A percentile compares a stretch with the other conserved stretches of the same genome.
Evolutionary conservation across 2,888 invertebrate genomes (phyloP).

Genomic region (Athripsodes cinereus): DNA sequence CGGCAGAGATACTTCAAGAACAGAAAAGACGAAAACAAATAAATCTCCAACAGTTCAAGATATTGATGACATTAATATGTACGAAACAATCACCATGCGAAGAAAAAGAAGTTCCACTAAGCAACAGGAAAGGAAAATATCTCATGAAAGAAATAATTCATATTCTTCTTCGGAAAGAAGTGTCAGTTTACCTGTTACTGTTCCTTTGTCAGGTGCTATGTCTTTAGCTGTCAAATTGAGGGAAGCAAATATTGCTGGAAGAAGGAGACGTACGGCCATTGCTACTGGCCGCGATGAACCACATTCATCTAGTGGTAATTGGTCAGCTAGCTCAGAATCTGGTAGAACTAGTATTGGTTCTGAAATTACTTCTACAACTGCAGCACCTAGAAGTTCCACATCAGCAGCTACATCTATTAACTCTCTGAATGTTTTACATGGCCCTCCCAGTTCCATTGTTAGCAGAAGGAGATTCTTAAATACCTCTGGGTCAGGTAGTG

Average conservation of each 20-base stretch:
- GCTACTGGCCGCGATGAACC: conserved; percentile 67
- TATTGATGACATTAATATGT: conserved; percentile 55
- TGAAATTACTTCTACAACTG: conserved; percentile 67
- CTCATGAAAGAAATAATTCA: conserved; percentile 72
- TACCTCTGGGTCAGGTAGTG: conserved; percentile 75
- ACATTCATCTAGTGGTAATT: conserved; percentile 88
- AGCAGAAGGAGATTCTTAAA: conserved; percentile 62
- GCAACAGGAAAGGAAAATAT: conserved; percentile 54
- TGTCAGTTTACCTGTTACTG: conserved; percentile 51
- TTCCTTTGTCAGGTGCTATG: conserved; percentile 51
- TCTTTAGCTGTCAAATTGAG: conserved; percentile 66
- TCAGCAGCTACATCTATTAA: conserved; percentile 64
- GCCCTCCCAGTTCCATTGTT: conserved; percentile 63
- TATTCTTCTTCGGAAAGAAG: conserved; percentile 73
- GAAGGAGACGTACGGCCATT: conserved; percentile 50
- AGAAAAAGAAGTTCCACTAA: conserved; percentile 51
- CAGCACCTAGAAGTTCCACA: conserved; percentile 64
- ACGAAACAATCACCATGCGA: conserved; percentile 61
- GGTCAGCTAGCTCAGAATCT: conserved; percentile 90
- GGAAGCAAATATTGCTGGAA: conserved; percentile 61
- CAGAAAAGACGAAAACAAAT: conserved; percentile 40
- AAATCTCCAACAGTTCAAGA: conserved; percentile 43
- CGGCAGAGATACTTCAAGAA: conserved; percentile 41
- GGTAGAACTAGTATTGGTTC: conserved; percentile 81
- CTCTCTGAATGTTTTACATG: conserved; percentile 57